phyloP scores from a whole-genome alignment of 2,888 invertebrate genomes.

The Microctonus brassicae region DNA sequence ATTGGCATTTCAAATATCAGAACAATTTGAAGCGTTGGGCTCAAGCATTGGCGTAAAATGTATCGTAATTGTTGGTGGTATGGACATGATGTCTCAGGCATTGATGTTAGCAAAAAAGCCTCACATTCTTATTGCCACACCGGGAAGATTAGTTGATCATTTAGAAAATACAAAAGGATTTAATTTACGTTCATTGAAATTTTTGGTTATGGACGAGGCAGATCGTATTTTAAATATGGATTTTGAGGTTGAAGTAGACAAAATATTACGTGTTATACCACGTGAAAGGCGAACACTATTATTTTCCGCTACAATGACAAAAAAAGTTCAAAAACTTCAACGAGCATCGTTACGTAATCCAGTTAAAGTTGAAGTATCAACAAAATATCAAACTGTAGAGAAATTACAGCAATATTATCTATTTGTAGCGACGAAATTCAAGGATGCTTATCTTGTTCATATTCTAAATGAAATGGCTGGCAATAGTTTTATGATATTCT shows the following conservation, averaged over 20 bases:
- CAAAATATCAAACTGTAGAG: conserved; percentile 98
- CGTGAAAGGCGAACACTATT: conserved; percentile 91
- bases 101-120: conserved; percentile 94
- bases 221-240: conserved; percentile 99
- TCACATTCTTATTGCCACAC: conserved; percentile 97
- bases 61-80: conserved; percentile 97
- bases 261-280: conserved; percentile 93
- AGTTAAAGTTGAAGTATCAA: conserved; percentile 95
- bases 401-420: conserved; percentile 95
- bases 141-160: conserved; percentile 95
- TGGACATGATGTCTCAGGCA: conserved; percentile 97
- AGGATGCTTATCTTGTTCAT: conserved; percentile 97
- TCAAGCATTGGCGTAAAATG: conserved; percentile 93
- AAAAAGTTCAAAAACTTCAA: conserved; percentile 95
- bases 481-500: conserved; percentile 97
- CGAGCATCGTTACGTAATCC: conserved; percentile 95
- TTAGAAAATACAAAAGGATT: conserved; percentile 99
- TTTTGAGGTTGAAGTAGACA: conserved; percentile 97
- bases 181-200: conserved; percentile 88
- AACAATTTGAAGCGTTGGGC: conserved; percentile 98
- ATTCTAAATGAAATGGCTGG: conserved; percentile 95
- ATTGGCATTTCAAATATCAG: conserved; percentile 97
- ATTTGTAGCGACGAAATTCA: conserved; percentile 95
- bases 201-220: conserved; percentile 98
- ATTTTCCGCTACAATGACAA: conserved; percentile 99